A percentile compares a stretch with the other conserved stretches of the same genome.
phyloP scores from a whole-genome alignment of 2,113 vertebrate species.

The Cyanoderma ruficeps region DNA sequence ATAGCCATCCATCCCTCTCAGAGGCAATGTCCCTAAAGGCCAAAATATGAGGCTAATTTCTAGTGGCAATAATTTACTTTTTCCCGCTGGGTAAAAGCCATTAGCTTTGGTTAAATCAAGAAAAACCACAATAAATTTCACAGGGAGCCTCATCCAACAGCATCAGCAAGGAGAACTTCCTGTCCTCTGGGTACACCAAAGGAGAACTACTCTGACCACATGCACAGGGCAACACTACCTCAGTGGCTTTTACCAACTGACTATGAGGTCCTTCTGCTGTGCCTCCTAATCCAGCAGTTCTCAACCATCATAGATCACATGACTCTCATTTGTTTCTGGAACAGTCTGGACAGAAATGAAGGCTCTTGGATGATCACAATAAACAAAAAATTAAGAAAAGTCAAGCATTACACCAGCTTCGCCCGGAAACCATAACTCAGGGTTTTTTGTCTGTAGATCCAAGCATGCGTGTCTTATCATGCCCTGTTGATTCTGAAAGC shows the following conservation, averaged over 20 bases:
- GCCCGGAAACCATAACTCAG: background rate
- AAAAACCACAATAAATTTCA: background rate
- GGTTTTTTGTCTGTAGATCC: background rate
- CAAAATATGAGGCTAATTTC: background rate
- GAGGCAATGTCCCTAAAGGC: background rate
- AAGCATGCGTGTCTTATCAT: background rate
- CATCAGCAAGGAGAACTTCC: background rate
- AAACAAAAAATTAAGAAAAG: background rate
- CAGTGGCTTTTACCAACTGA: background rate
- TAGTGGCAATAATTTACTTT: background rate
- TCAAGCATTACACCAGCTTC: background rate
- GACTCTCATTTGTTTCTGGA: background rate
- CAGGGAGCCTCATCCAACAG: background rate
- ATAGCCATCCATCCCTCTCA: background rate
- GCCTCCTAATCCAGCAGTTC: background rate
- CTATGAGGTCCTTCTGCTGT: background rate
- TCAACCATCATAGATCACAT: rapidly evolving
- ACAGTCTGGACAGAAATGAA: background rate
- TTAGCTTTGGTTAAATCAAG: background rate
- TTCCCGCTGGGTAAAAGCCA: background rate
- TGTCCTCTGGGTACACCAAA: background rate
- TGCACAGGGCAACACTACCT: background rate
- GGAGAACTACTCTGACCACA: background rate
- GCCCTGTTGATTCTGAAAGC: background rate
- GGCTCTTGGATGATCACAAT: background rate